phyloP scores from a whole-genome alignment of 1,140 invertebrate genomes.

The Drosophila asahinai region DNA sequence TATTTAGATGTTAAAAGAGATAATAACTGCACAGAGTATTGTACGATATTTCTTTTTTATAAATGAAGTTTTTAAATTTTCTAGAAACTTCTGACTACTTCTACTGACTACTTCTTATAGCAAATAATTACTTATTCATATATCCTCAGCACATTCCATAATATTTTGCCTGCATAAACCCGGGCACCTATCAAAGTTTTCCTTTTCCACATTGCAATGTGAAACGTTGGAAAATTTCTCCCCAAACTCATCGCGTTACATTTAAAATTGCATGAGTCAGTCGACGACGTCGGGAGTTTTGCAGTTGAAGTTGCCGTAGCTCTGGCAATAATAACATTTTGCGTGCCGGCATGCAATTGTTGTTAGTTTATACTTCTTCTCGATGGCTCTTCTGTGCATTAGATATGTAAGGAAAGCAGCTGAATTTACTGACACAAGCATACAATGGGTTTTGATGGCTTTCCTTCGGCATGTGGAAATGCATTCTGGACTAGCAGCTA shows the following conservation, averaged over 20 bases:
- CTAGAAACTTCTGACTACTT: background rate
- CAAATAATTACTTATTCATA: background rate
- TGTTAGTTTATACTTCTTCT: slow-evolving; percentile 57
- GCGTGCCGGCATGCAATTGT: slow-evolving; percentile 74
- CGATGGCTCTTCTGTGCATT: slow-evolving; percentile 55
- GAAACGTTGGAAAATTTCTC: slow-evolving; percentile 5
- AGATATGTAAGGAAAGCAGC: slow-evolving; percentile 71
- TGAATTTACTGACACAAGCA: slow-evolving; percentile 58
- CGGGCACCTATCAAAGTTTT: slow-evolving; percentile 5
- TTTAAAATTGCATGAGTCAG: slow-evolving; percentile 56
- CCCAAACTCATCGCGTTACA: slow-evolving; percentile 28
- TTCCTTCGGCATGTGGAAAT: slow-evolving; percentile 5
- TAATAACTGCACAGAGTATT: too few relatives aligned
- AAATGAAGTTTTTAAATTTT: background rate
- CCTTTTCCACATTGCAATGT: slow-evolving; percentile 12
- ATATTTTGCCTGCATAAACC: slow-evolving; percentile 19
- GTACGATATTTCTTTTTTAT: background rate
- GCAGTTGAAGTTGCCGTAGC: slow-evolving; percentile 27
- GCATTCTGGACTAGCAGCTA: slow-evolving; percentile 9
- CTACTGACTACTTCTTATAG: too few relatives aligned
- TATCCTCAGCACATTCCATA: background rate
- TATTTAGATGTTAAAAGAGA: too few relatives aligned
- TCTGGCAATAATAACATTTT: slow-evolving; percentile 70
- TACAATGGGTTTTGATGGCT: slow-evolving; percentile 50
- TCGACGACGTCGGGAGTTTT: slow-evolving; percentile 24